Conservation (phyloP, 2,888 invertebrate species). For the Drosophila mercatorum region DNA sequence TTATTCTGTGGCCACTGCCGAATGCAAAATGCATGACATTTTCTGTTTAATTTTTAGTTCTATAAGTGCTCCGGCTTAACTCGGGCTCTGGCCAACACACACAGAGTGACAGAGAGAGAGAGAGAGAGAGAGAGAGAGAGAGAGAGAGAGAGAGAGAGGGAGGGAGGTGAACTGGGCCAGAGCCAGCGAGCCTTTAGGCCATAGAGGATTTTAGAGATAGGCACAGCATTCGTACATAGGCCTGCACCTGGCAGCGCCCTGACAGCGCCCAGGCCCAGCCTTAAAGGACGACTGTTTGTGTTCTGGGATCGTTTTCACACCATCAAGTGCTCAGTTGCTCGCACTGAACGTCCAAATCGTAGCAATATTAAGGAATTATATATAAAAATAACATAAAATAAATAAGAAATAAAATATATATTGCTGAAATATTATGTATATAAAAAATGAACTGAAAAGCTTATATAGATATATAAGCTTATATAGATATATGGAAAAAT, state of each 20-base stretch:
- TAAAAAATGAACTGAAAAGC: too few relatives aligned
- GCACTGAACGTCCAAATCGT: conserved; percentile 1
- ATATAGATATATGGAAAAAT: too few relatives aligned
- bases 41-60: conserved; percentile 74
- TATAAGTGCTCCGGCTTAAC: conserved; percentile 67
- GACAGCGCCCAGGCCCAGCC: not conserved
- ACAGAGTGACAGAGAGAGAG: not conserved
- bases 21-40: conserved; percentile 79
- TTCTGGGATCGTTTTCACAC: conserved; percentile 37
- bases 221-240: conserved; percentile 18
- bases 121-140: not conserved
- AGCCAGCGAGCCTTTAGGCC: conserved; percentile 21
- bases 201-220: conserved; percentile 39
- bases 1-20: conserved; percentile 48
- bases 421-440: too few relatives aligned
- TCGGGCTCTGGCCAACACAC: conserved; percentile 28
- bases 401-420: too few relatives aligned
- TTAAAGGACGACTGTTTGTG: conserved; percentile 1
- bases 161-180: not conserved
- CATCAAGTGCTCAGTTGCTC: conserved; percentile 31
- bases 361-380: not conserved
- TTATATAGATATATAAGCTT: too few relatives aligned
- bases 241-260: conserved; percentile 10
- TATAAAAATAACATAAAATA: not conserved
- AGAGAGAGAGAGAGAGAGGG: not conserved